These are phyloP conservation scores for Laupala kohalensis DNA, from an alignment of 1,140 invertebrate genomes.

Conservation along the genomic window DNA sequence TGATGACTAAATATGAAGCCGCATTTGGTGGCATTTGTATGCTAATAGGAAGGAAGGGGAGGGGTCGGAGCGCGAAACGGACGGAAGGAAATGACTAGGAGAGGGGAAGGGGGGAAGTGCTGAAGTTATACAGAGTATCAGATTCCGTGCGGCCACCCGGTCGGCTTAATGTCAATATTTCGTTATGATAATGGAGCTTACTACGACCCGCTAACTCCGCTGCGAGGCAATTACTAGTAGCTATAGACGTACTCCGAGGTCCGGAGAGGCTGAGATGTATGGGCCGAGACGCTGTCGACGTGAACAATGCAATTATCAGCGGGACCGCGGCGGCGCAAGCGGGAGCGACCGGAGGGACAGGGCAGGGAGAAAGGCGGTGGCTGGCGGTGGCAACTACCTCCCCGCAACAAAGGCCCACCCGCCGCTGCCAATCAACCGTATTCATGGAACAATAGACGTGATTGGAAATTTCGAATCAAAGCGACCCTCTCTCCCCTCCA, in stretches of 20 bases:
- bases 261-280: background rate
- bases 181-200: background rate
- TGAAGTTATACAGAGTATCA: background rate
- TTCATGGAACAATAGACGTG: background rate
- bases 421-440: background rate
- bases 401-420: background rate
- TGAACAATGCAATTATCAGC: background rate
- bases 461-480: background rate
- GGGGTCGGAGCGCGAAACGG: too few relatives aligned
- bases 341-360: background rate
- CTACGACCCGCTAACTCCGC: background rate
- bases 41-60: background rate
- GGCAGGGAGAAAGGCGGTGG: too few relatives aligned
- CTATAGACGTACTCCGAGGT: background rate
- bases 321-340: background rate
- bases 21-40: background rate
- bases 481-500: background rate
- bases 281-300: background rate
- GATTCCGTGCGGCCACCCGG: background rate
- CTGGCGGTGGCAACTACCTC: too few relatives aligned
- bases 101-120: background rate
- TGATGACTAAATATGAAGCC: background rate
- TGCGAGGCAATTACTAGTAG: background rate
- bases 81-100: too few relatives aligned
- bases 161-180: background rate